Base-by-base conservation (phyloP, 2,113 vertebrate genomes). In the Atlantisia rogersi region DNA sequence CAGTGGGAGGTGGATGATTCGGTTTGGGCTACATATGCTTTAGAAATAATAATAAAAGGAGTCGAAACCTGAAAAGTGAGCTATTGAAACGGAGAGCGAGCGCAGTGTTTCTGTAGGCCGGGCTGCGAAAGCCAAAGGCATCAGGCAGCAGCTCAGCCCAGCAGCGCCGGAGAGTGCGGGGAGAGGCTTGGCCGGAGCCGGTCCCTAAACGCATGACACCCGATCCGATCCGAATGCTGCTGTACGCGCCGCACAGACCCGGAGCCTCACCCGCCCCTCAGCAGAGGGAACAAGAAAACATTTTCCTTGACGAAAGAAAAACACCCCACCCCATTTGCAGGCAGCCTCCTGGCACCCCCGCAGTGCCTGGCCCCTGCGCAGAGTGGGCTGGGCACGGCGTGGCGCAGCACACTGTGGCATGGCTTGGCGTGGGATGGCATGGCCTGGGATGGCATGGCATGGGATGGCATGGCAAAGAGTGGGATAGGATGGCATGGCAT, bases 221-320 rank as follows among this genome's bases (percentile, higher is more conserved):
- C 35, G 67, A 89, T 55, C 68, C 19, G 0, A 4, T 58, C 84
- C 95, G 50, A 58, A 16, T 52, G 91, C 94, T 88, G 93, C 96
- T 55, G 95, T 42, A 75, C 59, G 50, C 67, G 18, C 88, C 11
- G 32, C 88, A 4, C 67, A 7, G 93, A 53, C 3, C 86, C 59
- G 16, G 73, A 75, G 89, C 91, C 86, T 85, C 83, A 11, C 93
- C 94, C 58, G 24, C 48, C 80, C 59, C 12, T n/a, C 92, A 62
- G 86, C 92, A 29, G 25, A 77, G 64, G 88, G 96, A 96, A 94
- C 92, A 94, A 94, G 93, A 95, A 96, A 96, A 96, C 95, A 93
- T 96, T 96, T 90, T 86, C 96, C 92, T 96, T 88, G 76, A 95
- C 1, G 68, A 92, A 94, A 86, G 31, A 82, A 92, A 90, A 96